Percentiles rank a stretch among this genome's conserved stretches.
Conservation (phyloP, 2,888 invertebrate species). For the Xanthia icteritia region DNA sequence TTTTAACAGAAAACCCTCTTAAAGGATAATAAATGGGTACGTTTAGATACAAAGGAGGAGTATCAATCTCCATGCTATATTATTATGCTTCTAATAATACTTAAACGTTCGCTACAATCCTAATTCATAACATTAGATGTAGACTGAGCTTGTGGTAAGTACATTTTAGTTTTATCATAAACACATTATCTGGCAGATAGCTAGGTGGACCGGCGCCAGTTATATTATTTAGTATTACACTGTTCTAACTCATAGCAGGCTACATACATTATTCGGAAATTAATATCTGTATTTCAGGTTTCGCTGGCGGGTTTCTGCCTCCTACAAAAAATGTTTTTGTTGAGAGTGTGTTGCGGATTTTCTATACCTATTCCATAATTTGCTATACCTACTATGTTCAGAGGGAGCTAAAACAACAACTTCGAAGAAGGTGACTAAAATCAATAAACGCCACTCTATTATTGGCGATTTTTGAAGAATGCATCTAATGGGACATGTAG, state of each 20-base stretch:
- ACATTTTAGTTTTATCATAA: slow-evolving; percentile 60
- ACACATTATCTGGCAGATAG: slow-evolving; percentile 55
- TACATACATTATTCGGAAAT: slow-evolving; percentile 11
- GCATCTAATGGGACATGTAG: neutral
- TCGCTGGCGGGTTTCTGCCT: neutral
- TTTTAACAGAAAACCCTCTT: too few species aligned
- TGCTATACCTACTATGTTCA: too few species aligned
- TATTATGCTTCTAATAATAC: slow-evolving; percentile 38
- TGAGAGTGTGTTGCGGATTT: too few species aligned
- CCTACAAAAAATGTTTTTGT: neutral
- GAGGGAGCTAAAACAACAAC: neutral
- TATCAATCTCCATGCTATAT: neutral
- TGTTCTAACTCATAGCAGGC: slow-evolving; percentile 8
- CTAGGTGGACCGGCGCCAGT: slow-evolving; percentile 50
- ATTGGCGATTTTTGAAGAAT: neutral
- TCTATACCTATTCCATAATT: neutral
- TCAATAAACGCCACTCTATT: neutral
- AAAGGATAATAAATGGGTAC: slow-evolving; percentile 6
- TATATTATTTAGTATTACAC: slow-evolving; percentile 13
- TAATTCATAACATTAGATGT: slow-evolving; percentile 53
- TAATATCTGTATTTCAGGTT: neutral
- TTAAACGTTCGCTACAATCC: slow-evolving; percentile 30
- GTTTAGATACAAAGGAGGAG: slow-evolving; percentile 12
- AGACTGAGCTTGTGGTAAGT: slow-evolving; percentile 37
- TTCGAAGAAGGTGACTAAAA: neutral